These are phyloP conservation scores for Ciconia stormi DNA, from an alignment of 2,113 vertebrate species.

Conservation along the genomic window DNA sequence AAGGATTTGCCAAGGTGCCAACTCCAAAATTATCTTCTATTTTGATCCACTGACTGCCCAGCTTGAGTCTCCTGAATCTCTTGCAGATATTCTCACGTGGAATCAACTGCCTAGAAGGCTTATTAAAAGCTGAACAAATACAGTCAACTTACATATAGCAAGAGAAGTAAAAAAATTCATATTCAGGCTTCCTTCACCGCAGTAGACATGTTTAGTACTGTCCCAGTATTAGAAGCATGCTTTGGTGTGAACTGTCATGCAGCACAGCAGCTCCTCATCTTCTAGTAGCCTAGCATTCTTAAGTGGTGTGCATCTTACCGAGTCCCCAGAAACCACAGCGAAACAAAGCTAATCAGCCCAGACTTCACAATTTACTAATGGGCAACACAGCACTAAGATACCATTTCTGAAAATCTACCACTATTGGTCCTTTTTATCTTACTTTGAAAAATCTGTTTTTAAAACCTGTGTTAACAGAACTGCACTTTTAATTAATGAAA, in stretches of 20 bases:
- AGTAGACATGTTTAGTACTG: neutral
- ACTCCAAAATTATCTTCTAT: neutral
- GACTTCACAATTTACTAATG: neutral
- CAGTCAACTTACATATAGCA: neutral
- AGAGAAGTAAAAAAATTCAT: neutral
- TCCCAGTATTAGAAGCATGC: neutral
- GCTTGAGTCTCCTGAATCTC: neutral
- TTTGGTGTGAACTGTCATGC: neutral
- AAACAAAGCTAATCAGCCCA: neutral
- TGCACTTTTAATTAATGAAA: neutral
- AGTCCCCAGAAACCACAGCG: accelerated
- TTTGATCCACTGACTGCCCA: neutral
- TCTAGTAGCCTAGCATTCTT: accelerated
- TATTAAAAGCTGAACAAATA: neutral
- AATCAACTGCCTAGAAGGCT: neutral
- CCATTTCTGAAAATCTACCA: neutral
- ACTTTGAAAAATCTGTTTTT: neutral
- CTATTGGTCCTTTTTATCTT: neutral
- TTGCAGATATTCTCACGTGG: neutral
- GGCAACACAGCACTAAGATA: neutral
- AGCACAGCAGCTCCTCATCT: neutral
- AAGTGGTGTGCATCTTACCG: too few relatives aligned
- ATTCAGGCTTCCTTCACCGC: neutral
- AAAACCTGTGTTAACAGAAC: neutral
- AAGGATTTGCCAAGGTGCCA: neutral